A percentile compares a stretch with the other conserved stretches of the same genome.
These are phyloP conservation scores for Pterois miles DNA, from an alignment of 2,797 vertebrate species.

Conservation along the genomic window DNA sequence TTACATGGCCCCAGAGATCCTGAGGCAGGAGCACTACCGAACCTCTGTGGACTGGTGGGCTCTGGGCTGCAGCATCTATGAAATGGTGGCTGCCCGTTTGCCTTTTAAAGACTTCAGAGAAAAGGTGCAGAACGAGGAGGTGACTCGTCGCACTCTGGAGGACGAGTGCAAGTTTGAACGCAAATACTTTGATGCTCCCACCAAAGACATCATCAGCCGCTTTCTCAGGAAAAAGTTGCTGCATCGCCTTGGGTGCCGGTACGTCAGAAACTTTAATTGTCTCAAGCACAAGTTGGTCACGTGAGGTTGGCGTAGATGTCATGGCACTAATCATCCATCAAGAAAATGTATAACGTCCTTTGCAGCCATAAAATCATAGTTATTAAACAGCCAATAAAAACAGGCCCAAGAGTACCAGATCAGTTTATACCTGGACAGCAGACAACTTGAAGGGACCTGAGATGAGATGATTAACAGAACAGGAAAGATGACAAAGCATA, in stretches of 20 bases:
- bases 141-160: conserved; percentile 88
- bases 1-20: conserved; percentile 83
- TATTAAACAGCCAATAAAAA: neutral
- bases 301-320: neutral
- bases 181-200: conserved; percentile 83
- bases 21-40: conserved; percentile 85
- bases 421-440: too few species aligned
- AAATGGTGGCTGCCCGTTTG: conserved; percentile 91
- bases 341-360: neutral
- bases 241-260: conserved; percentile 90
- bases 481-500: neutral
- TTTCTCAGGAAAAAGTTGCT: conserved; percentile 87
- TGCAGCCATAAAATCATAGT: neutral
- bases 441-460: too few species aligned
- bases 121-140: conserved; percentile 88
- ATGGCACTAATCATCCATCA: neutral
- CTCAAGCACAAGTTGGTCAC: neutral
- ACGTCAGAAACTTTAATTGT: conserved; percentile 34
- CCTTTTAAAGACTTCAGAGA: conserved; percentile 92
- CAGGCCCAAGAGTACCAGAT: neutral
- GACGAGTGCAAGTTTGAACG: conserved; percentile 88
- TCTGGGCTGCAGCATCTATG: conserved; percentile 92
- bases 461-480: neutral
- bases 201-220: conserved; percentile 85
- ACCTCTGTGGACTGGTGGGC: conserved; percentile 94